A percentile compares a stretch with the other conserved stretches of the same genome.
These are phyloP conservation scores for Simalia tracyae DNA, from an alignment of 2,797 vertebrate genomes.

Conservation along the genomic window DNA sequence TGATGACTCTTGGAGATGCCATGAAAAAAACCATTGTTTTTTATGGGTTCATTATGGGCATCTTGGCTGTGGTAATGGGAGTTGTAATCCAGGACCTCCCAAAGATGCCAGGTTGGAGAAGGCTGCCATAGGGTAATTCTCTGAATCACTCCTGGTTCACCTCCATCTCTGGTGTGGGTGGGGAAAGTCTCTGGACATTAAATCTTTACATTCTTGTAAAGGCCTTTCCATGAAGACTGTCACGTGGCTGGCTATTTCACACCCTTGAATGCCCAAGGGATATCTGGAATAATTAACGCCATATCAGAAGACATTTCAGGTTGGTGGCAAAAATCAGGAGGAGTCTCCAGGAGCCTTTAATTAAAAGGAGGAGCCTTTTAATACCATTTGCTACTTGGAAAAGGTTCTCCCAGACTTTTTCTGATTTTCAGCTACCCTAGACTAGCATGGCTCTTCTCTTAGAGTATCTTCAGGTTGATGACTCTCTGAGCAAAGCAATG, in stretches of 20 bases:
- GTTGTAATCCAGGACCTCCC: neutral
- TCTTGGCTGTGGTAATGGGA: neutral
- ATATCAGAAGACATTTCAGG: neutral
- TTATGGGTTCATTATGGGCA: neutral
- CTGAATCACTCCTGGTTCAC: neutral
- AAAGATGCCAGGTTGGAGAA: neutral
- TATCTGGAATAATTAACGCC: neutral
- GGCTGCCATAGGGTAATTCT: neutral
- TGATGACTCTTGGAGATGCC: neutral
- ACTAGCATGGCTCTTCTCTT: no score
- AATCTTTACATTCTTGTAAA: neutral
- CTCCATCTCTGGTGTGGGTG: no score
- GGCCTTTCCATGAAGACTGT: neutral
- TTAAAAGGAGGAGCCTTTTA: neutral
- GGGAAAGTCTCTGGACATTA: neutral
- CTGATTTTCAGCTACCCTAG: no score
- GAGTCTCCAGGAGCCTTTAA: no score
- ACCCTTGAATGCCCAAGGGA: neutral
- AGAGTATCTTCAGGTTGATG: neutral
- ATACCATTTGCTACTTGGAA: neutral
- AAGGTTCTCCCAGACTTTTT: neutral
- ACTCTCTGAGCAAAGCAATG: neutral
- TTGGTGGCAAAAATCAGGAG: neutral
- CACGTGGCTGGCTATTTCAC: neutral
- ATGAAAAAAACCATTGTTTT: neutral